Evolutionary conservation across 1,140 invertebrate species (phyloP), one percentile per base, ranked within the genome.

Genomic region (Drosophila subpulchrella): DNA sequence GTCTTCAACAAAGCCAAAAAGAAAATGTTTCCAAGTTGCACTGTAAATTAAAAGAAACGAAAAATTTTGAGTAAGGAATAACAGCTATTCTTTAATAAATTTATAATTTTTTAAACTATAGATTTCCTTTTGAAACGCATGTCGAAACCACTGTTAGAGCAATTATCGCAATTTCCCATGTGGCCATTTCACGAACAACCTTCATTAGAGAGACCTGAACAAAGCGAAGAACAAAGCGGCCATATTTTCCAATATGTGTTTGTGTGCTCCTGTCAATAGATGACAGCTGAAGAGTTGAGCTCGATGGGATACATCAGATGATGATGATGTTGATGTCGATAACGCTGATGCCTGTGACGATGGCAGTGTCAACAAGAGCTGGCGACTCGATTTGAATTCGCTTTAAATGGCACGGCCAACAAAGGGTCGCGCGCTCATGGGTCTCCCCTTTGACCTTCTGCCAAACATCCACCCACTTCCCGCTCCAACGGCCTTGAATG

Each of bases 301-400:
- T 66, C 66, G 59, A 58, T 72, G 60, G 73, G 30, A 56, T 70
- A 54, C 48, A 54, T 55, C 36, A 24, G 42, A 39, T 39, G 63
- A 36, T 41, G 42, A 65, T 47, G 66, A 68, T 56, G 63, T n/a
- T 66, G 62, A 66, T 70, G 44, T 51, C 30, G 59, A 47, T 48
- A 17, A 5, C 51, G 32, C 4, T 13, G 32, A 38, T 46, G 44
- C 39, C 54, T 6, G 7, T 44, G 51, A 15, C 51, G 41, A 70
- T 68, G 63, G 32, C 67, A 70, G 48, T 71, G 67, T 71, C 67
- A 71, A 71, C 67, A 68, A 68, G 67, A n/a, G 42, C 63, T 48
- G 63, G 41, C 41, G 50, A 47, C 67, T 47, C 51, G 65, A 71
- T 71, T 70, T 57, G 67, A 68, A 71, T 71, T 47, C 63, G 62